Evolutionary conservation across 2,797 vertebrate species (phyloP), one percentile per base, ranked within the genome.

Genomic region (Xenentodon cancila): DNA sequence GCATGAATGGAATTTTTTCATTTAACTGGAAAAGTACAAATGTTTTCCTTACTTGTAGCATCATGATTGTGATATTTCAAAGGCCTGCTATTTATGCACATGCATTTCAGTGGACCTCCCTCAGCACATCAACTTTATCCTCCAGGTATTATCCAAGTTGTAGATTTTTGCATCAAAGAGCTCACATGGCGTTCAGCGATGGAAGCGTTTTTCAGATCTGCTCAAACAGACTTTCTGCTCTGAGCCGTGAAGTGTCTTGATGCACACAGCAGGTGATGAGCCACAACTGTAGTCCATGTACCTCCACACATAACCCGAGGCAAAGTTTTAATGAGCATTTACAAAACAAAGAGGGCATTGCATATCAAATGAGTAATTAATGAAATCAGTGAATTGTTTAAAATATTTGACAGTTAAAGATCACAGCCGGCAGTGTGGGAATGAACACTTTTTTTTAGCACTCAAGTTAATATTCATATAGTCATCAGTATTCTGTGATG

Each of bases 241-340:
- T 19, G 55, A 67, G 58, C 60, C 65, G 64, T 55, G 62, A 79
- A 85, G 69, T 65, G 63, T 68, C 61, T 66, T 37, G 34, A 80
- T 67, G 59, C 67, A 67, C 58, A n/a, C 75, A 53, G 74, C 78
- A 73, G 72, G 71, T 46, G 67, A 81, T 63, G 73, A 83, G 63
- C 46, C 79, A 61, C 66, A 76, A 77, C 72, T 66, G 76, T 71
- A 68, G 75, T 68, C 68, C 69, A 53, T 68, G 69, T 82, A 88
- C 78, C 82, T 86, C 82, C 75, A 60, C 68, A 73, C 70, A 80
- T 77, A 78, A 81, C 86, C 86, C 12, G 62, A 81, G 81, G 89
- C 75, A 0, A 76, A 58, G 75, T 86, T 90, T 91, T 91, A 90
- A 91, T 90, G 84, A 91, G 85, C 60, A 68, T 90, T 92, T 81